Conservation (phyloP, 92 coral and sea anemone genomes). For the Anthopleura xanthogrammica region DNA sequence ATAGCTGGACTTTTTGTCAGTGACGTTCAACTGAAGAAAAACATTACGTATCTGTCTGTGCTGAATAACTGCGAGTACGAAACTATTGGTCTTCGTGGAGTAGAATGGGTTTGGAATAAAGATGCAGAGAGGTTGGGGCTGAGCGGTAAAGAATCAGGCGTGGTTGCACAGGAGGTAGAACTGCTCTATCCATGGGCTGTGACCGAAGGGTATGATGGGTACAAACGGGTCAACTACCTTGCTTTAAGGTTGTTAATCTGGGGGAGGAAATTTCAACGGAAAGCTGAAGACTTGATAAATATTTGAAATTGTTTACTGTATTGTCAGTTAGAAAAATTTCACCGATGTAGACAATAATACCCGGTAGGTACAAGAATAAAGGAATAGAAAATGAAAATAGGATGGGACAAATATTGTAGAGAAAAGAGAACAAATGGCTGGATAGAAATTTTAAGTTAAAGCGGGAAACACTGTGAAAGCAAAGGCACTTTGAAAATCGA, state of each 20-base stretch:
- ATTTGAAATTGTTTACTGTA: not conserved
- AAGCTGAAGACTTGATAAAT: not conserved
- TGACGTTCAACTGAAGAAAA: conserved; percentile 24
- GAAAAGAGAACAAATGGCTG: too few relatives aligned
- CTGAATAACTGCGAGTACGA: conserved; percentile 29
- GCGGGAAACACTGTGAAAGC: too few relatives aligned
- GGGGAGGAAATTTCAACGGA: not conserved
- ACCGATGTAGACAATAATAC: too few relatives aligned
- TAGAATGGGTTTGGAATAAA: conserved; percentile 43
- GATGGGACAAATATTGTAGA: too few relatives aligned
- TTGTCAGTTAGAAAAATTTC: not conserved
- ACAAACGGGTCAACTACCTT: conserved; percentile 29
- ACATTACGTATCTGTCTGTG: conserved; percentile 16
- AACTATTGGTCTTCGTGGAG: conserved; percentile 37
- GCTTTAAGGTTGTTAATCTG: not conserved
- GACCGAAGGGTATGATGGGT: conserved; percentile 28
- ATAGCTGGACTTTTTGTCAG: too few relatives aligned
- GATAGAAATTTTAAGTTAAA: too few relatives aligned
- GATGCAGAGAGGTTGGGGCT: conserved; percentile 38
- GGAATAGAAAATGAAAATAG: too few relatives aligned
- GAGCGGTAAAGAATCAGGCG: conserved; percentile 36
- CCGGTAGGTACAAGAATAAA: too few relatives aligned
- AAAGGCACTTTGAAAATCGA: too few relatives aligned
- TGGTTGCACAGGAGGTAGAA: conserved; percentile 48
- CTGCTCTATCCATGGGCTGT: conserved; percentile 43